Evolutionary conservation across 2,113 vertebrate genomes (phyloP).

Genomic region (Oreotrochilus melanogaster): DNA sequence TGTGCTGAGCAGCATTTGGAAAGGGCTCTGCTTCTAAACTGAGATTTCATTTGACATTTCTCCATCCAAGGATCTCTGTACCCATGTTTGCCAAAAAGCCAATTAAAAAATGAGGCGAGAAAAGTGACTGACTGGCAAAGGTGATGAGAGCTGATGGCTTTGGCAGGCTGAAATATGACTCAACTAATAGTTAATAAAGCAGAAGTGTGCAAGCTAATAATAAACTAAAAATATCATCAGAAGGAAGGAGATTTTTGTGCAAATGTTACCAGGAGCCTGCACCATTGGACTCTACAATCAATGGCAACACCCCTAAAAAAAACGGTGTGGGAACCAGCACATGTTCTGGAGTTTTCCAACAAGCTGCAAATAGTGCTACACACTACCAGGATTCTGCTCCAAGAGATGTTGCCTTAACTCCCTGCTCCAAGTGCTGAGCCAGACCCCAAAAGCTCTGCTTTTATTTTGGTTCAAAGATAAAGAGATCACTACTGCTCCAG

Average conservation of each 20-base stretch:
- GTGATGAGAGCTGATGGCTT: background rate
- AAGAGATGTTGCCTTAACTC: background rate
- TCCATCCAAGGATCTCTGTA: background rate
- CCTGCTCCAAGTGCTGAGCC: background rate
- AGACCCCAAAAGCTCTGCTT: background rate
- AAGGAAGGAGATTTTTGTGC: background rate
- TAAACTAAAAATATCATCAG: background rate
- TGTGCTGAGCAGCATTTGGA: background rate
- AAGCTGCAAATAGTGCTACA: background rate
- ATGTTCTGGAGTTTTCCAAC: background rate
- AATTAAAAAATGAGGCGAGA: background rate
- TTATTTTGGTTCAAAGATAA: background rate
- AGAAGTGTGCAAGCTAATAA: background rate
- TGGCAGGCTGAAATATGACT: background rate
- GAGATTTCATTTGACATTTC: background rate
- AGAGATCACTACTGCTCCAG: background rate
- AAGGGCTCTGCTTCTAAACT: background rate
- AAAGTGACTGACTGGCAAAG: background rate
- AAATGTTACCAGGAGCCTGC: background rate
- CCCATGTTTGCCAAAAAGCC: background rate
- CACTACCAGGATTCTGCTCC: background rate
- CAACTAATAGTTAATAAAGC: background rate
- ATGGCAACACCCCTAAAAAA: background rate
- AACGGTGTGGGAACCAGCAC: background rate
- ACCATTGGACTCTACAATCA: background rate